Evolutionary conservation across 1,140 invertebrate genomes (phyloP).

Genomic region (Solenopsis fugax): DNA sequence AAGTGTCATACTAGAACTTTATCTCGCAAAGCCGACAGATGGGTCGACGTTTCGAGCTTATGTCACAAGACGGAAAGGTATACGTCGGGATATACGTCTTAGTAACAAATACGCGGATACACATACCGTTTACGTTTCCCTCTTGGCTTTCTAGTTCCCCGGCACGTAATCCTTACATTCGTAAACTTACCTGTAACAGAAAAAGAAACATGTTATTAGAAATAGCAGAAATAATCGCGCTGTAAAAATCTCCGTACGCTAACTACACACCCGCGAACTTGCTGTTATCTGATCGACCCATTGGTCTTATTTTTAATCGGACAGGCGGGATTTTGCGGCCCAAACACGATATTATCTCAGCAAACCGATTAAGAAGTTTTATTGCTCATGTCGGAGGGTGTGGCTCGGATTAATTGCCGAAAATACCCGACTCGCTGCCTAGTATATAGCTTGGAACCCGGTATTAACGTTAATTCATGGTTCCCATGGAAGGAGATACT

Average conservation of each 20-base stretch:
- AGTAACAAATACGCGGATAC: not conserved
- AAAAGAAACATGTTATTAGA: conserved; percentile 28
- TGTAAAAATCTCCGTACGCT: conserved; percentile 6
- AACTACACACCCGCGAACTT: not conserved
- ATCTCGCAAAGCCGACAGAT: conserved; percentile 81
- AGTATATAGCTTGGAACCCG: conserved; percentile 52
- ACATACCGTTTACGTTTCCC: conserved; percentile 40
- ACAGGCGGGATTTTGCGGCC: conserved; percentile 35
- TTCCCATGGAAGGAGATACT: conserved; percentile 20
- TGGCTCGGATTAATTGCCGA: conserved; percentile 65
- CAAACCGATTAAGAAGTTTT: conserved; percentile 68
- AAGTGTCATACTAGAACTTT: conserved; percentile 82
- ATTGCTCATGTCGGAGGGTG: conserved; percentile 36
- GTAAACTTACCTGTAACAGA: conserved; percentile 71
- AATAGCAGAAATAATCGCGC: conserved; percentile 13
- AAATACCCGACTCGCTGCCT: conserved; percentile 63
- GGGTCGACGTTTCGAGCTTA: conserved; percentile 81
- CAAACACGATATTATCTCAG: conserved; percentile 68
- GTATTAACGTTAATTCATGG: conserved; percentile 74
- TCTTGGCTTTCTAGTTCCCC: conserved; percentile 34
- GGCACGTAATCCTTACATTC: conserved; percentile 14
- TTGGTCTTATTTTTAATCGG: conserved; percentile 66
- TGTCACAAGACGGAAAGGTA: conserved; percentile 73
- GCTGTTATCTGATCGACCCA: conserved; percentile 7
- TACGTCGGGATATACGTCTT: conserved; percentile 68